Conservation (phyloP, 2,888 invertebrate genomes). For the Ennomos fuscantarius region DNA sequence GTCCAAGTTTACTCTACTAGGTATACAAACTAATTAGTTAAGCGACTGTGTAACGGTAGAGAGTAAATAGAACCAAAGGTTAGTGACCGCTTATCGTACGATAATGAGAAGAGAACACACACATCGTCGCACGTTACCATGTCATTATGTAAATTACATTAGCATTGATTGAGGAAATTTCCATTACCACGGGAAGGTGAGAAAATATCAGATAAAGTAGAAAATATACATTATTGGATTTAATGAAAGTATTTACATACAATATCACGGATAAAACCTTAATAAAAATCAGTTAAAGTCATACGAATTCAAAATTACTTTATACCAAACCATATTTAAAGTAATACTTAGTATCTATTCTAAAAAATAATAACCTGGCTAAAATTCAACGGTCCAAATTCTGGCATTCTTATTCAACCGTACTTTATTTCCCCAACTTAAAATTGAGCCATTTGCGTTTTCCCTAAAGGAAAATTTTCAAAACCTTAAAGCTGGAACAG, state of each 20-base stretch:
- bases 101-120: slow-evolving; percentile 37
- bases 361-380: not conserved
- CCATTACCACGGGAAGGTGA: slow-evolving; percentile 14
- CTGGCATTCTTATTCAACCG: slow-evolving; percentile 17
- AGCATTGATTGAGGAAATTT: slow-evolving; percentile 31
- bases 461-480: slow-evolving; percentile 28
- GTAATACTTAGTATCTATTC: not conserved
- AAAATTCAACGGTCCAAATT: slow-evolving; percentile 7
- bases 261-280: too few relatives aligned
- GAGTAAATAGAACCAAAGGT: slow-evolving; percentile 36
- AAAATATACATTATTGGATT: not conserved
- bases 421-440: slow-evolving; percentile 16
- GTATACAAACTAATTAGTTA: slow-evolving; percentile 9
- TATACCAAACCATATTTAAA: too few relatives aligned
- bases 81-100: slow-evolving; percentile 38
- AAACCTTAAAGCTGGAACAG: slow-evolving; percentile 44
- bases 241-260: too few relatives aligned
- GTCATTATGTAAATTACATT: slow-evolving; percentile 31
- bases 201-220: not conserved
- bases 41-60: slow-evolving; percentile 29
- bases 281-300: too few relatives aligned
- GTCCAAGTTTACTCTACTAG: too few relatives aligned
- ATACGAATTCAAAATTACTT: too few relatives aligned
- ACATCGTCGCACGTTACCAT: slow-evolving; percentile 29
- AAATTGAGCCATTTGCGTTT: slow-evolving; percentile 29